Evolutionary conservation across 1,140 invertebrate species (phyloP).

Genomic region (Sinella curviseta): DNA sequence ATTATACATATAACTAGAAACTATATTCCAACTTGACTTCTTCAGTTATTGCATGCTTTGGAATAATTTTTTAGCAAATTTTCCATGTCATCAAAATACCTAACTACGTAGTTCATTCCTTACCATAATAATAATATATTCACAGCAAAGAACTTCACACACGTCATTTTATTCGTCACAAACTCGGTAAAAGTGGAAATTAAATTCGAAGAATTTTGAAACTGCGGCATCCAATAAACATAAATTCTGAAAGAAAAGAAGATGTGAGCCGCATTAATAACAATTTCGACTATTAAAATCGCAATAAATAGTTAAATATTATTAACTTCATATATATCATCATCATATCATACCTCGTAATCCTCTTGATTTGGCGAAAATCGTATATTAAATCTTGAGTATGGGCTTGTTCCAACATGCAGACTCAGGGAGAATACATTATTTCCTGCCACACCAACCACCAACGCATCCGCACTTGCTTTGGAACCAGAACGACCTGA

Average conservation of each 20-base stretch:
- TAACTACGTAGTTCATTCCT: too few relatives aligned
- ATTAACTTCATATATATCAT: too few relatives aligned
- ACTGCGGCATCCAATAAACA: conserved; percentile 56
- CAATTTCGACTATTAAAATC: background rate
- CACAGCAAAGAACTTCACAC: too few relatives aligned
- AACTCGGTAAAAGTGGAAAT: conserved; percentile 63
- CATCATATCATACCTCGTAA: conserved; percentile 31
- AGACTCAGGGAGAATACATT: conserved; percentile 43
- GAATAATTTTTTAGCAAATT: too few relatives aligned
- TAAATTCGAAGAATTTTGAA: conserved; percentile 62
- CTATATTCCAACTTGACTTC: too few relatives aligned
- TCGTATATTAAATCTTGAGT: conserved; percentile 35
- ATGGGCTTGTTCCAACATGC: conserved; percentile 38
- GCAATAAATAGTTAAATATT: background rate
- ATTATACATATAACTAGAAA: too few relatives aligned
- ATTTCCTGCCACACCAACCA: background rate
- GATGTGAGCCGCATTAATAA: conserved; percentile 24
- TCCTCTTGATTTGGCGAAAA: conserved; percentile 39
- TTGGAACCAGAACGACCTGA: background rate
- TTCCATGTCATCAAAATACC: too few relatives aligned
- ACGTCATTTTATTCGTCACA: conserved; percentile 63
- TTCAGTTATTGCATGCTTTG: too few relatives aligned
- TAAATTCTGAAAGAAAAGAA: conserved; percentile 58
- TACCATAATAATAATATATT: too few relatives aligned
- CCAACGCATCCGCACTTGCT: background rate